Percentiles rank a stretch among this genome's conserved stretches.
phyloP scores from a whole-genome alignment of 2,113 vertebrate genomes.

The Uropsilus gracilis region DNA sequence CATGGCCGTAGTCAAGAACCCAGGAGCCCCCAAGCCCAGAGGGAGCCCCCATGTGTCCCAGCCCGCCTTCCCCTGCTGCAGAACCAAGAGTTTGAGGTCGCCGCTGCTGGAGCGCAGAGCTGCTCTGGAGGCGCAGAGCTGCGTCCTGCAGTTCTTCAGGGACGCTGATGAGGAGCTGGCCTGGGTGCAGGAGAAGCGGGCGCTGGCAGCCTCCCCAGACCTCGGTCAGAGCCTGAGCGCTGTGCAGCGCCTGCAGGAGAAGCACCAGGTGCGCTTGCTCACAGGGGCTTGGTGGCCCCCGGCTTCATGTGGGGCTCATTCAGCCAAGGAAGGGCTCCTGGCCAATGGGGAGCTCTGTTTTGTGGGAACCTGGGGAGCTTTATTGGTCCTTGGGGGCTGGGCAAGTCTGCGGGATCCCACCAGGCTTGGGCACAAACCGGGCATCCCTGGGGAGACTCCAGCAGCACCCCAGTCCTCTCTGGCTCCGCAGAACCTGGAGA shows the following conservation, averaged over 20 bases:
- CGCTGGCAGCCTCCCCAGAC: slow-evolving; percentile 84
- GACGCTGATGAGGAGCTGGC: slow-evolving; percentile 90
- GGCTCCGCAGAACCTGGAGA: slow-evolving; percentile 87
- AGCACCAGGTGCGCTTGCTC: slow-evolving; percentile 88
- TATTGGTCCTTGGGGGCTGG: neutral
- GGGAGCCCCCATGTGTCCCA: neutral
- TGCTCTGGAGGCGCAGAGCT: slow-evolving; percentile 88
- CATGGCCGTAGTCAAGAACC: no score
- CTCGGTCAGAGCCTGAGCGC: slow-evolving; percentile 85
- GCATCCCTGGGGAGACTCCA: neutral
- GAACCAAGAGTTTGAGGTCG: slow-evolving; percentile 87
- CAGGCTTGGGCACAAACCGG: neutral
- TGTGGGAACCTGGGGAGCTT: neutral
- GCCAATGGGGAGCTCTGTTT: neutral
- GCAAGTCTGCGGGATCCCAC: neutral
- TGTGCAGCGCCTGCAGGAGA: slow-evolving; percentile 87
- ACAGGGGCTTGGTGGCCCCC: fast-evolving
- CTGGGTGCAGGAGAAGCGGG: slow-evolving; percentile 90
- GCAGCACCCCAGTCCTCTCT: neutral
- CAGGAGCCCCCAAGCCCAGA: no score
- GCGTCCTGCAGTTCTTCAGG: slow-evolving; percentile 90
- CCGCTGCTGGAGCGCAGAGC: slow-evolving; percentile 86
- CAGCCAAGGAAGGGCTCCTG: neutral
- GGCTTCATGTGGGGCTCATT: fast-evolving
- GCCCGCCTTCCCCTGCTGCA: slow-evolving; percentile 54